Evolutionary conservation across 1,140 invertebrate genomes (phyloP).

Genomic region (Patella vulgata): DNA sequence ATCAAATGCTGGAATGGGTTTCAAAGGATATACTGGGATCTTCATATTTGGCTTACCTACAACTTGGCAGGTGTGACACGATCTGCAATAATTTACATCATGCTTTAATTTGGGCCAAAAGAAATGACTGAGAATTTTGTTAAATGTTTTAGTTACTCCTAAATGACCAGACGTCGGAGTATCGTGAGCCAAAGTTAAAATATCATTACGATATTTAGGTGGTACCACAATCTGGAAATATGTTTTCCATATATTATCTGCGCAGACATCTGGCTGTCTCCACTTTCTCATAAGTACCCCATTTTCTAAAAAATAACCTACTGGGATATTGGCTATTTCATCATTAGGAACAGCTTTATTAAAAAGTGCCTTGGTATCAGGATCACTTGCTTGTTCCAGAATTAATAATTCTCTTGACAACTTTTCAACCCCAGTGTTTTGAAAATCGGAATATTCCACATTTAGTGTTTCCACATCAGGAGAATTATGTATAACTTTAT

Average conservation of each 20-base stretch:
- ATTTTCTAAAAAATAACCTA: conserved; percentile 3
- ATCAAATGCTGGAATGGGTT: conserved; percentile 22
- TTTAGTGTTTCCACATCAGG: neutral
- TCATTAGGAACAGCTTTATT: neutral
- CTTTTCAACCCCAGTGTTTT: neutral
- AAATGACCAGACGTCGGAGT: conserved; percentile 19
- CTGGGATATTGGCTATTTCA: neutral
- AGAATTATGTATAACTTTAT: neutral
- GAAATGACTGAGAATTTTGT: conserved; percentile 16
- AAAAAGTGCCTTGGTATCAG: neutral
- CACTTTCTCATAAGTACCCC: neutral
- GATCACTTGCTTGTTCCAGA: neutral
- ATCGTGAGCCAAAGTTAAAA: conserved; percentile 11
- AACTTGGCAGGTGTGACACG: conserved; percentile 30
- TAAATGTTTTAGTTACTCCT: conserved; percentile 17
- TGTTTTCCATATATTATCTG: neutral
- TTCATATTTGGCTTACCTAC: conserved; percentile 28
- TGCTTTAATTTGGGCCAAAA: conserved; percentile 25
- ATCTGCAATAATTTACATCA: conserved; percentile 17
- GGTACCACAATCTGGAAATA: neutral
- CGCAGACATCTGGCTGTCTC: neutral
- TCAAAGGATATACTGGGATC: conserved; percentile 16
- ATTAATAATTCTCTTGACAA: neutral
- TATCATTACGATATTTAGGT: neutral
- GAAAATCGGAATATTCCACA: neutral